Evolutionary conservation across 2,797 vertebrate species (phyloP).

Genomic region (Acanthurus leucopareius): DNA sequence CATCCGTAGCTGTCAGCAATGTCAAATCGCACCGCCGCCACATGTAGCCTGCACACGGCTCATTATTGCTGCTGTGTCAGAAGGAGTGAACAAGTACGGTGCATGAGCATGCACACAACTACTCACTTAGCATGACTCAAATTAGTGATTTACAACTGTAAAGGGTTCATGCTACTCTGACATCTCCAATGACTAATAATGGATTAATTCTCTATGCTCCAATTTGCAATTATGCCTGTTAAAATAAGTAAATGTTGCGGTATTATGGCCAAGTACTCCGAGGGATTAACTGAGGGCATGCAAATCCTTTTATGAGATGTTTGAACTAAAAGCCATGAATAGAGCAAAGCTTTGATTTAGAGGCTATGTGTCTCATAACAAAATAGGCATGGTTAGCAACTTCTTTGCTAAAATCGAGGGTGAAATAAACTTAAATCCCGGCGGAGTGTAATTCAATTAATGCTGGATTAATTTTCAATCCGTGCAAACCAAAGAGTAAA

Average conservation of each 20-base stretch:
- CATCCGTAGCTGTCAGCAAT: conserved; percentile 55
- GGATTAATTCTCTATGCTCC: conserved; percentile 80
- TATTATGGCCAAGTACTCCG: conserved; percentile 66
- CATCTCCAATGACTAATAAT: conserved; percentile 77
- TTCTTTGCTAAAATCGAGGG: conserved; percentile 39
- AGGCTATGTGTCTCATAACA: conserved; percentile 46
- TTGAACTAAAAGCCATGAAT: conserved; percentile 70
- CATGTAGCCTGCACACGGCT: conserved; percentile 37
- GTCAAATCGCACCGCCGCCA: conserved; percentile 42
- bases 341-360: conserved; percentile 53
- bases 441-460: conserved; percentile 60
- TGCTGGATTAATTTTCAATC: conserved; percentile 18
- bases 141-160: conserved; percentile 61
- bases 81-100: conserved; percentile 34
- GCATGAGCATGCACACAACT: conserved; percentile 46
- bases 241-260: conserved; percentile 74
- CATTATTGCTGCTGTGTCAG: conserved; percentile 55
- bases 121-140: conserved; percentile 57
- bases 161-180: conserved; percentile 64
- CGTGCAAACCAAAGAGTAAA: neutral
- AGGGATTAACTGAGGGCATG: conserved; percentile 74
- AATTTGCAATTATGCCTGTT: conserved; percentile 82
- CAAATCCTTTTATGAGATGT: conserved; percentile 73
- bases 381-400: conserved; percentile 43
- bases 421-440: conserved; percentile 36